Conservation (phyloP, 1,140 invertebrate genomes). For the Psix sp. region DNA sequence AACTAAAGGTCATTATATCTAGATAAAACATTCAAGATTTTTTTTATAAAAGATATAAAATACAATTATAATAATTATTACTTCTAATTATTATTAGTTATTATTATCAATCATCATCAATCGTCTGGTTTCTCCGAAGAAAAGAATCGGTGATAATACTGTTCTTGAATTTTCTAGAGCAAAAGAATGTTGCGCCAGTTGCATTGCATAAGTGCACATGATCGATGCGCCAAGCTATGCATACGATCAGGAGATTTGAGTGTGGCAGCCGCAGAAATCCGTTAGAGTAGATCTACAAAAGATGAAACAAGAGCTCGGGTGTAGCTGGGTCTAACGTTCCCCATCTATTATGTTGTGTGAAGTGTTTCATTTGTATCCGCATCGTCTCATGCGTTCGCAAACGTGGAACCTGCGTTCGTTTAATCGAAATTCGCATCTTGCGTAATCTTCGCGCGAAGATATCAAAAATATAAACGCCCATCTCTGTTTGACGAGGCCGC, state of each 20-base stretch:
- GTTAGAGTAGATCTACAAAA: constrained; percentile 43
- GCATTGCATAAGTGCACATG: constrained; percentile 36
- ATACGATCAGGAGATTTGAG: constrained; percentile 57
- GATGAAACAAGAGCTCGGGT: constrained; percentile 43
- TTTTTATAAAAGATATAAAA: too few species aligned
- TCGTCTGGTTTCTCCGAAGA: too few species aligned
- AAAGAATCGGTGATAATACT: too few species aligned
- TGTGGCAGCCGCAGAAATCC: constrained; percentile 22
- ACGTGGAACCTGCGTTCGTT: too few species aligned
- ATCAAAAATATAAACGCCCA: constrained; percentile 11
- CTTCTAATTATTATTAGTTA: too few species aligned
- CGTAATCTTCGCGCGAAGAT: too few species aligned
- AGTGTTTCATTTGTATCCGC: constrained; percentile 15
- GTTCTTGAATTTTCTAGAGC: too few species aligned
- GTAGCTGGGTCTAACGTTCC: constrained; percentile 21
- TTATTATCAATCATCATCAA: too few species aligned
- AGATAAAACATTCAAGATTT: too few species aligned
- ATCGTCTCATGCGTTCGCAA: background rate
- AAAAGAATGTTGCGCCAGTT: constrained; percentile 17
- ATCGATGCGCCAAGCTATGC: constrained; percentile 47
- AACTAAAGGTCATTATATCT: too few species aligned
- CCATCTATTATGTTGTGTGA: constrained; percentile 4
- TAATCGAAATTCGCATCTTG: too few species aligned
- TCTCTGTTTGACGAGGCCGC: background rate
- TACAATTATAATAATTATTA: too few species aligned